Evolutionary conservation across 1,140 invertebrate genomes (phyloP), one percentile per base, ranked within the genome.

Genomic region (Vollenhovia emeryi): DNA sequence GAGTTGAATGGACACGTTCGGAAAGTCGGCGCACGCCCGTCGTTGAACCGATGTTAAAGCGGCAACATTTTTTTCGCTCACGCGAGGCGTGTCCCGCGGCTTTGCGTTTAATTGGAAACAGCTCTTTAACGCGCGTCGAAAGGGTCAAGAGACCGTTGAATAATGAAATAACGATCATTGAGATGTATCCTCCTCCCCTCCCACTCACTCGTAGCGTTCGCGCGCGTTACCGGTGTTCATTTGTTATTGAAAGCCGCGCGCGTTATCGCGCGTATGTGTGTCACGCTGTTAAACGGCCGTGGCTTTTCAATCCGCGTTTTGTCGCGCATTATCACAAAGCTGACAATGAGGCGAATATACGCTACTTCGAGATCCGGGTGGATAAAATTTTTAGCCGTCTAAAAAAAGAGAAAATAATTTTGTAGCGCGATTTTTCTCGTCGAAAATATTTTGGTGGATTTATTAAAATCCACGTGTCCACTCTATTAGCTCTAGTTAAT

Each of bases 131-230:
- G 40, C n/a, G 40, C n/a, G 71, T 21, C 7, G 50, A 71, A 57
- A 71, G 50, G 66, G 50, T 82, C 66, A 71, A 71, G 66, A 57
- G 78, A 57, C 43, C 78, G 64, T 71, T 71, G 36, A 82, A 71
- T 71, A 82, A 82, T 59, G 66, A 36, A 45, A 82, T 71, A 82
- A 71, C 52, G 50, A 43, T 52, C 66, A 57, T 68, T 68, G 76
- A 66, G 43, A 79, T 24, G 21, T 30, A 50, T 71, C n/a, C 66
- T 79, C 24, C 8, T 78, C 59, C 21, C 21, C 59, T 21, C 48
- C 8, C 43, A 13, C 33, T 36, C n/a, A n/a, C 8, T 1, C 43
- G 50, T 24, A 60, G 36, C 55, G 59, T 21, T 55, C 48, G 24
- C 11, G 27, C 27, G 36, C 50, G 36, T 71, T 82, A 18, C 43